A percentile compares a stretch with the other conserved stretches of the same genome.
Evolutionary conservation across 2,888 invertebrate genomes (phyloP).

Genomic region (Pharmacophagus antenor): DNA sequence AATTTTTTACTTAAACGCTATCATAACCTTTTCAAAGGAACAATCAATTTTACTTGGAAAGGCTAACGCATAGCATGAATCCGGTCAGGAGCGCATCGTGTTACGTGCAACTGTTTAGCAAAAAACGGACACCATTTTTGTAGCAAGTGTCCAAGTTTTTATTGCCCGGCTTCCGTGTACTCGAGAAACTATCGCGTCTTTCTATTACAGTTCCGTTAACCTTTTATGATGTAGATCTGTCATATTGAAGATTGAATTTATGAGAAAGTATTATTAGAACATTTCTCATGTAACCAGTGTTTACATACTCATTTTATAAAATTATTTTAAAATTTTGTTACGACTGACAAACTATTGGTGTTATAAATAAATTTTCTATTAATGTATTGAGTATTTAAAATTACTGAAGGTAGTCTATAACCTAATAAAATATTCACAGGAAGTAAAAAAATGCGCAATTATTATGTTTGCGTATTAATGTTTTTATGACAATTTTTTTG

Average conservation of each 20-base stretch:
- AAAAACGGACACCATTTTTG: constrained; percentile 27
- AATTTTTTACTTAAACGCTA: constrained; percentile 19
- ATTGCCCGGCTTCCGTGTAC: constrained; percentile 23
- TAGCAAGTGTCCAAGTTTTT: constrained; percentile 25
- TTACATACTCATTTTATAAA: not conserved
- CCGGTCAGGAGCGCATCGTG: constrained; percentile 23
- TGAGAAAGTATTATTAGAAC: not conserved
- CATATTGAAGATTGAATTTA: not conserved
- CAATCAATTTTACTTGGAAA: constrained; percentile 30
- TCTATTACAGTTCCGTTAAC: constrained; percentile 11
- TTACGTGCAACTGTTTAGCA: constrained; percentile 20
- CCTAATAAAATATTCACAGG: too few species aligned
- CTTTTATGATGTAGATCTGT: not conserved
- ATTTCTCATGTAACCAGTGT: not conserved
- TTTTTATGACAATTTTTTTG: too few species aligned
- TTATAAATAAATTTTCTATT: too few species aligned
- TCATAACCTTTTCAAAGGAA: constrained; percentile 17
- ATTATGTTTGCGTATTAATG: too few species aligned
- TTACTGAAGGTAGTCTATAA: too few species aligned
- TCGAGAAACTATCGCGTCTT: constrained; percentile 18
- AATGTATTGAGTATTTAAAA: too few species aligned
- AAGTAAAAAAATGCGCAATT: too few species aligned
- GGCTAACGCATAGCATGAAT: constrained; percentile 17
- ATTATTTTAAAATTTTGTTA: too few species aligned
- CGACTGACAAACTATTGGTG: too few species aligned